These are phyloP conservation scores for Brienomyrus longianalis DNA, from an alignment of 2,113 vertebrate species.

Conservation along the genomic window DNA sequence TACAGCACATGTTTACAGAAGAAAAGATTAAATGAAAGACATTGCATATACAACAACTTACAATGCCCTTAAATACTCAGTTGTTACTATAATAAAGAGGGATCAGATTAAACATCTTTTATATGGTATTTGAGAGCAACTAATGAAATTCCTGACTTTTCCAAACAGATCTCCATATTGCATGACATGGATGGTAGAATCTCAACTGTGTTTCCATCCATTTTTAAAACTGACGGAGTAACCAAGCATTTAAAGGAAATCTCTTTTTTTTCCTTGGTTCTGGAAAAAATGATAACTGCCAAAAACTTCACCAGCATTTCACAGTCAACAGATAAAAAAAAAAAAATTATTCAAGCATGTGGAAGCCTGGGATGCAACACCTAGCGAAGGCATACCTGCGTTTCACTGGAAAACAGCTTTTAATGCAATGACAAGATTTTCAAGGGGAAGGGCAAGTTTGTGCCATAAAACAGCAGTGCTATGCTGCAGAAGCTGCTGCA, in stretches of 20 bases:
- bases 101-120: neutral
- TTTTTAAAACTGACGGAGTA: neutral
- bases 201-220: neutral
- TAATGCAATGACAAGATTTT: neutral
- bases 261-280: neutral
- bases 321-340: slow-evolving; percentile 2
- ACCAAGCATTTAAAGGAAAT: neutral
- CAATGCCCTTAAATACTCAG: neutral
- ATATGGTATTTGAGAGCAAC: neutral
- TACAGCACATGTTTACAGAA: neutral
- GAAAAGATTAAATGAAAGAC: neutral
- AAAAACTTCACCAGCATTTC: neutral
- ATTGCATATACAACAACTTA: neutral
- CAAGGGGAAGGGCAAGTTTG: neutral
- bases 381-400: neutral
- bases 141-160: neutral
- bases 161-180: neutral
- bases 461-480: neutral
- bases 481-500: neutral
- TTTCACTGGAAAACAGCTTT: neutral
- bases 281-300: neutral
- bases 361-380: neutral
- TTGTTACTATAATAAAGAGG: neutral
- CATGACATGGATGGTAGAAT: neutral
- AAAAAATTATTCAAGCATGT: neutral